Percentiles rank a stretch among this genome's conserved stretches.
Evolutionary conservation across 2,113 vertebrate species (phyloP).

Genomic region (Balaeniceps rex): DNA sequence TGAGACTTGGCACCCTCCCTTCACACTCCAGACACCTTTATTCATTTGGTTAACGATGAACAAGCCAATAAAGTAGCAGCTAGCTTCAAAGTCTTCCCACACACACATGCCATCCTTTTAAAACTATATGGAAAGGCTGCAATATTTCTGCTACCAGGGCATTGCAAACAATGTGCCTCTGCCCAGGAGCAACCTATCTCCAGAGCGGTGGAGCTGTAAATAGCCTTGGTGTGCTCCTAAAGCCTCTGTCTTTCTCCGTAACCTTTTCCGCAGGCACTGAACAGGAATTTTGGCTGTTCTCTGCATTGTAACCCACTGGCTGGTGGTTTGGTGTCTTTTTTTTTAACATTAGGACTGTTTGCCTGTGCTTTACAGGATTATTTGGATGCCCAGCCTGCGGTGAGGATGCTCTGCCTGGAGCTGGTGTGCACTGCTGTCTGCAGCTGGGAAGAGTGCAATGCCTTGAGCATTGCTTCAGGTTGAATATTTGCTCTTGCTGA

Average conservation of each 20-base stretch:
- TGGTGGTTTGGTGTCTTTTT: background rate
- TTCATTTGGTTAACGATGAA: slow-evolving; percentile 8
- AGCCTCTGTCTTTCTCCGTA: background rate
- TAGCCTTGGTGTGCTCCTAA: background rate
- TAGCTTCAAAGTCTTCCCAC: background rate
- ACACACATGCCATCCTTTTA: background rate
- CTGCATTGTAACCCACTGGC: background rate
- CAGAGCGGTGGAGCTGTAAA: background rate
- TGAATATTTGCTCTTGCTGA: background rate
- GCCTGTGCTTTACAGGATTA: background rate
- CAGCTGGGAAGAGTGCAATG: background rate
- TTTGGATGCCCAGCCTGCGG: background rate
- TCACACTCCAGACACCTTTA: background rate
- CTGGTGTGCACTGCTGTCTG: background rate
- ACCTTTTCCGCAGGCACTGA: background rate
- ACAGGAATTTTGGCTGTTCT: background rate
- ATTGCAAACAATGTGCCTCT: background rate
- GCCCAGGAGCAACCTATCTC: background rate
- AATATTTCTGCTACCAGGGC: background rate
- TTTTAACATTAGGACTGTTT: background rate
- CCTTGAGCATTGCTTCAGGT: background rate
- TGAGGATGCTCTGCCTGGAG: background rate
- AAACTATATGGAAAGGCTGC: background rate
- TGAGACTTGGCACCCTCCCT: slow-evolving; percentile 38
- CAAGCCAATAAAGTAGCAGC: slow-evolving; percentile 3